A percentile compares a stretch with the other conserved stretches of the same genome.
These are phyloP conservation scores for Chrosomus eos DNA, from an alignment of 2,797 vertebrate genomes.

Conservation along the genomic window DNA sequence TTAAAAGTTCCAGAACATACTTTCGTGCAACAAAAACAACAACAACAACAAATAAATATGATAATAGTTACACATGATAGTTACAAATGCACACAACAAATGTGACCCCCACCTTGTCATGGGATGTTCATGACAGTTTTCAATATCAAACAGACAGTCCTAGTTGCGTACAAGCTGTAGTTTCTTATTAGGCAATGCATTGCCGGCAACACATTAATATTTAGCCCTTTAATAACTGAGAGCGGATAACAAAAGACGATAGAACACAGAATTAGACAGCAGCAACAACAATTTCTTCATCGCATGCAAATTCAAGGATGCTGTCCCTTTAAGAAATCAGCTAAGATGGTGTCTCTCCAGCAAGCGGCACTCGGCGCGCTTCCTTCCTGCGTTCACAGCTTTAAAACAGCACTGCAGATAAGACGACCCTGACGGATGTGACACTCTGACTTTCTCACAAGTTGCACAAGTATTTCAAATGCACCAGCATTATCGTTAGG, in stretches of 20 bases:
- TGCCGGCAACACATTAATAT: not conserved
- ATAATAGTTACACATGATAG: too few relatives aligned
- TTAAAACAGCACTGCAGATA: constrained; percentile 54
- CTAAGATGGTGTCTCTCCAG: constrained; percentile 75
- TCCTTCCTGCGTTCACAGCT: constrained; percentile 74
- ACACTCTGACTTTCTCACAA: not conserved
- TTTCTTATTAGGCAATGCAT: not conserved
- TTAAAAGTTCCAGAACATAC: not conserved
- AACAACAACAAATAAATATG: not conserved
- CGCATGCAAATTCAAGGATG: constrained; percentile 20
- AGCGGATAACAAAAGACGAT: not conserved
- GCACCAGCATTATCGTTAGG: not conserved
- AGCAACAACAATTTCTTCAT: constrained; percentile 1
- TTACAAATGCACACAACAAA: not conserved
- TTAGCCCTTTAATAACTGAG: not conserved
- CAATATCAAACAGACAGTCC: not conserved
- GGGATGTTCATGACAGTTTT: constrained; percentile 15
- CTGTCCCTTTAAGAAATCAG: constrained; percentile 69
- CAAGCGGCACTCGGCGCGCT: constrained; percentile 74
- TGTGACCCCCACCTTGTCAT: not conserved
- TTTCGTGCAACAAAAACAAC: not conserved
- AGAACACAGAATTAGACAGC: not conserved
- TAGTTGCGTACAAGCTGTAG: not conserved
- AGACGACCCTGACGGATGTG: constrained; percentile 26
- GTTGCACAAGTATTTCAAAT: constrained; percentile 16